These are phyloP conservation scores for Crocidura indochinensis DNA, from an alignment of 2,797 vertebrate species.

Conservation along the genomic window DNA sequence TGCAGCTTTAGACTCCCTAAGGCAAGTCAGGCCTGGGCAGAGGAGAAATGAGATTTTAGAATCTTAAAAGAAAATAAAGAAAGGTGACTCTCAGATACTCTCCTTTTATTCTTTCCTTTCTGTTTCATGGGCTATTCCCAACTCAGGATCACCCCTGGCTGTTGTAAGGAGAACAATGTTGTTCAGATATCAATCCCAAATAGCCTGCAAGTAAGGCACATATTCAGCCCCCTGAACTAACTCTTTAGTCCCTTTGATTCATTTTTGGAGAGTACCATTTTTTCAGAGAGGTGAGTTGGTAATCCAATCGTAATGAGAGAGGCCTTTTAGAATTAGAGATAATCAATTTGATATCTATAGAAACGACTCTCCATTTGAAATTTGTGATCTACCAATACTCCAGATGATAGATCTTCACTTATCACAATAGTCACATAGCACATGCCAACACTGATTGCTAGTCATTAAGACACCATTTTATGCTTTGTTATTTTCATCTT, in stretches of 20 bases:
- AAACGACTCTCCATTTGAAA: not conserved
- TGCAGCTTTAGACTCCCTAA: constrained; percentile 32
- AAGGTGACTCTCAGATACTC: not conserved
- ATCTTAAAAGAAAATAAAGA: constrained; percentile 47
- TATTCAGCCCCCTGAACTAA: too few species aligned
- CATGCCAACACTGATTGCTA: constrained; percentile 15
- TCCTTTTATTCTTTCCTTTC: not conserved
- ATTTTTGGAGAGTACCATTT: not conserved
- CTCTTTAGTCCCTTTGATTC: too few species aligned
- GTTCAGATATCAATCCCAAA: too few species aligned
- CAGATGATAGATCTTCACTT: not conserved
- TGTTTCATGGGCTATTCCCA: too few species aligned
- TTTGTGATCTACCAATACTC: constrained; percentile 42
- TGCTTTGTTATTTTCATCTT: too few species aligned
- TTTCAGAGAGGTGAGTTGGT: not conserved
- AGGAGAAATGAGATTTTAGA: constrained; percentile 42
- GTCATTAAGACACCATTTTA: not conserved
- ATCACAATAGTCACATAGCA: too few species aligned
- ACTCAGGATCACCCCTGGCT: too few species aligned
- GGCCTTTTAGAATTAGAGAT: not conserved
- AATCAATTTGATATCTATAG: constrained; percentile 5
- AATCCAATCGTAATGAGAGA: not conserved
- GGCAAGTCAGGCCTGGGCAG: constrained; percentile 41
- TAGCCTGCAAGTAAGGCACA: too few species aligned
- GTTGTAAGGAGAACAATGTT: too few species aligned